Base-by-base conservation (phyloP, 2,797 vertebrate species). In the Myripristis jacobus region DNA sequence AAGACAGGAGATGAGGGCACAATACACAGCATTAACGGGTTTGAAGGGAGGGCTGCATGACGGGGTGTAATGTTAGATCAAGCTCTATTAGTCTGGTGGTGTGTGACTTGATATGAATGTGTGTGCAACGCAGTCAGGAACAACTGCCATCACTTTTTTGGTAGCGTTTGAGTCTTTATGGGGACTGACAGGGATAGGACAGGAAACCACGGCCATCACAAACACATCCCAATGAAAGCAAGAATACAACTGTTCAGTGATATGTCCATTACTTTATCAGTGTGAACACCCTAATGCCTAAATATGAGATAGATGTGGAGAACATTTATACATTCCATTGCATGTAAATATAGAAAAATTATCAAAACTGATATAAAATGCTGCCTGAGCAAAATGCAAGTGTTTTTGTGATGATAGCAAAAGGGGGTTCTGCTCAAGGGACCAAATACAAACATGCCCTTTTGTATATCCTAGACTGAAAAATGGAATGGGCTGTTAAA, bases 21-120 rank as follows among this genome's bases (percentile, higher is more conserved):
- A 24, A 11, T 25, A 36, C 15, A 24, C 2, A 51, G 3, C 1
- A 15, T 12, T 48, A 7, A 38, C 12, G 21, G 54, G 73, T 85
- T 81, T 84, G 81, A 65, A 18, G 66, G 81, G 68, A 61, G 67
- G 88, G 87, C 86, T 84, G 88, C 88, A 87, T 78, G 67, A 41
- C 87, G 81, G 68, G 65, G 77, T 15, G 10, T 44, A 9, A 12
- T 50, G 85, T 91, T 90, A 89, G 87, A 78, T 24, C 59, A 43
- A 73, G 63, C 3, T 74, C 25, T 38, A 38, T 58, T 24, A 73
- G 67, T 61, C 41, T 63, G 73, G 12, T 61, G 64, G 53, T 58
- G 25, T 36, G 41, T 18, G 51, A 61, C 34, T 53, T 55, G 9
- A 6, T 50, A 67, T 55, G 22, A 38, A 70, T 41, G 19, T 74